Evolutionary conservation across 2,113 vertebrate genomes (phyloP).

Genomic region (Empidonax alnorum): DNA sequence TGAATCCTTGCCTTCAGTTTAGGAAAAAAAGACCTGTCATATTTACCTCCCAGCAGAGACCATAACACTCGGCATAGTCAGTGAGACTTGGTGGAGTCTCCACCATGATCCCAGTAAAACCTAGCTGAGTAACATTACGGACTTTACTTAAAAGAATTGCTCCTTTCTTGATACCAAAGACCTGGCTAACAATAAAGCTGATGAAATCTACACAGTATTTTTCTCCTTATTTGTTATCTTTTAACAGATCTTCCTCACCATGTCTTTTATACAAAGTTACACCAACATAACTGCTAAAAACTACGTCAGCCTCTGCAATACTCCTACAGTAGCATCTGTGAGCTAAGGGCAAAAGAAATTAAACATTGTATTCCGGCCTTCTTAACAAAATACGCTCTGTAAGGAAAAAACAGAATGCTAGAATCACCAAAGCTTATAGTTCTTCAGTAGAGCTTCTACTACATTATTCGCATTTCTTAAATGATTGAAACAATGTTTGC

Average conservation of each 20-base stretch:
- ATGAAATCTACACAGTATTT: neutral
- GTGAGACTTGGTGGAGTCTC: neutral
- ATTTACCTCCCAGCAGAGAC: neutral
- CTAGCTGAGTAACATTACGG: neutral
- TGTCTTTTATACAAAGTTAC: constrained; percentile 59
- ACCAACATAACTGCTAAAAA: constrained; percentile 68
- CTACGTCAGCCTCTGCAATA: constrained; percentile 63
- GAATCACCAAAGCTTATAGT: neutral
- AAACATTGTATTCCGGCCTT: constrained; percentile 23
- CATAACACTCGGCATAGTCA: neutral
- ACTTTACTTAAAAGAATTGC: neutral
- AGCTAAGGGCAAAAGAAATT: constrained; percentile 51
- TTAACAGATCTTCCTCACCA: constrained; percentile 15
- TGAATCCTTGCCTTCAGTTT: neutral
- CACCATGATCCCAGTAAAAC: neutral
- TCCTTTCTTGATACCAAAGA: neutral
- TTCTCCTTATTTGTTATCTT: constrained; percentile 6
- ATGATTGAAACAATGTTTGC: neutral
- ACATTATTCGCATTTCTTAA: neutral
- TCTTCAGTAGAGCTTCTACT: neutral
- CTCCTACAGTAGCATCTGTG: constrained; percentile 68
- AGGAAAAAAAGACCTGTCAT: neutral
- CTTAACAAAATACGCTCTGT: neutral
- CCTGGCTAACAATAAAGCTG: neutral
- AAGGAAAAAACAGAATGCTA: neutral